Evolutionary conservation across 1,140 invertebrate genomes (phyloP).

Genomic region (Sycophila sp.): DNA sequence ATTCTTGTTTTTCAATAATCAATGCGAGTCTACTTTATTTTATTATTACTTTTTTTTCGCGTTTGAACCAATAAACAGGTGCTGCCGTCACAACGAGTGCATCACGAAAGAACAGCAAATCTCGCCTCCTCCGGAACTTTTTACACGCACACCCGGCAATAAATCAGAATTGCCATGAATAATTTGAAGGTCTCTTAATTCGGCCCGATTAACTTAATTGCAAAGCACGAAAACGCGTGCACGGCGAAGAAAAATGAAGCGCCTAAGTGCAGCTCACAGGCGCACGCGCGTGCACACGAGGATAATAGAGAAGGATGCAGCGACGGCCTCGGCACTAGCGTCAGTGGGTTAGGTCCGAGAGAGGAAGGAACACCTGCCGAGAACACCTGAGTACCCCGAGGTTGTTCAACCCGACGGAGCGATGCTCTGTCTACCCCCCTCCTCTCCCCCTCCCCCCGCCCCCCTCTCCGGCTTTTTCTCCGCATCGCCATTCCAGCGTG

Average conservation of each 20-base stretch:
- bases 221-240: neutral
- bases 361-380: conserved; percentile 40
- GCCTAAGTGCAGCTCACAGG: neutral
- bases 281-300: neutral
- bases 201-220: neutral
- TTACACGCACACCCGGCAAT: too few species aligned
- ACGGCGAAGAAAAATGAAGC: neutral
- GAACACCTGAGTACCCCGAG: conserved; percentile 38
- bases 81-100: too few species aligned
- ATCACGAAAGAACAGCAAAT: neutral
- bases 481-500: neutral
- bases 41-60: too few species aligned
- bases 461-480: neutral
- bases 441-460: conserved; percentile 1
- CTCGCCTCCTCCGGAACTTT: too few species aligned
- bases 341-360: neutral
- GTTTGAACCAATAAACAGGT: too few species aligned
- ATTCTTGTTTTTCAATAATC: too few species aligned
- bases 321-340: neutral
- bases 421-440: neutral
- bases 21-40: too few species aligned
- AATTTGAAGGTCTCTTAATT: too few species aligned
- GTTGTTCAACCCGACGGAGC: conserved; percentile 40
- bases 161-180: neutral
- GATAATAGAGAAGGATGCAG: conserved; percentile 18